Evolutionary conservation across 2,797 vertebrate genomes (phyloP), one percentile per base, ranked within the genome.

Genomic region (Gymnothorax javanicus): DNA sequence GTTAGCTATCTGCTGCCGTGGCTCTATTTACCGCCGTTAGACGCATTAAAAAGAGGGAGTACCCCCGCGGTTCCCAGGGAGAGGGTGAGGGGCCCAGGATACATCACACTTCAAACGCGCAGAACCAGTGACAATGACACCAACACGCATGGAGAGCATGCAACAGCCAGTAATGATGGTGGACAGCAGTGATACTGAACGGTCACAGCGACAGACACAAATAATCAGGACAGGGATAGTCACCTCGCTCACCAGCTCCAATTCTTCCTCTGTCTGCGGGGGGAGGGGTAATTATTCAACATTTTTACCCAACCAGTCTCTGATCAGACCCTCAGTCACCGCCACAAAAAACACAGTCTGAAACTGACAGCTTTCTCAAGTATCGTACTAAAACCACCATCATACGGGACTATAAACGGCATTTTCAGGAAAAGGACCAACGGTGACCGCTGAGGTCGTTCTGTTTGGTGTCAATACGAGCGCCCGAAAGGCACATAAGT

Each of bases 181-280:
- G 56, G 8, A 58, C 27, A 57, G 13, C n/a, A 43, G 33, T 43
- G 33, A 43, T 13, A 84, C 12, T 33, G 20, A 12, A 6, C 13
- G 33, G 69, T 15, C 33, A 52, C 17, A 43, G 25, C 5, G 20
- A 82, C 9, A 27, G 54, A 82, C 54, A 58, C 83, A 94, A 90
- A 90, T 91, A 93, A 90, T 93, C 91, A 92, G 87, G 84, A 91
- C 89, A 91, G 73, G 90, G 75, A 88, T 95, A 89, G 91, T 83
- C 95, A 96, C 95, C 94, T 96, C 93, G 96, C 96, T 98, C 96
- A 98, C 97, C 97, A 98, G 95, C 93, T 97, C 97, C 97, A 98
- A 93, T 93, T 98, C 97, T 89, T 98, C 97, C 91, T 98, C 97
- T 56, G 97, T 97, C 97, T 98, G 97, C 89, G 86, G 82, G 86